A percentile compares a stretch with the other conserved stretches of the same genome.
These are phyloP conservation scores for Brenthis ino DNA, from an alignment of 2,888 invertebrate species.

Conservation along the genomic window DNA sequence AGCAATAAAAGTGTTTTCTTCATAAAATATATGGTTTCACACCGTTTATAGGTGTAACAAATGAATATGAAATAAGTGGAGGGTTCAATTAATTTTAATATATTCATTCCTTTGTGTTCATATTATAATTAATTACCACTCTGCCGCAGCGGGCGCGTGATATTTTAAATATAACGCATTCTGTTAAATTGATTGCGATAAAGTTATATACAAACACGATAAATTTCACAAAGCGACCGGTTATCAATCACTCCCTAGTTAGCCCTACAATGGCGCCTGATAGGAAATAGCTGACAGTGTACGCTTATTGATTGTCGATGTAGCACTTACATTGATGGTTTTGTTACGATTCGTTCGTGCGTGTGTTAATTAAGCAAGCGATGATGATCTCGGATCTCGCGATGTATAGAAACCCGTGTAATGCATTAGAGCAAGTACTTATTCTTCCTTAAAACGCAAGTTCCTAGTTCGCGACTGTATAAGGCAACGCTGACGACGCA, in stretches of 20 bases:
- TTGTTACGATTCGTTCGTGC: conserved; percentile 22
- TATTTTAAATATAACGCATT: conserved; percentile 24
- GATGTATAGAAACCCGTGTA: conserved; percentile 23
- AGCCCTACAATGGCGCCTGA: conserved; percentile 27
- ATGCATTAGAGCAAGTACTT: conserved; percentile 19
- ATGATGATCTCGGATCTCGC: not conserved
- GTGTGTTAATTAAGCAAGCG: conserved; percentile 8
- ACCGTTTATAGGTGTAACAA: not conserved
- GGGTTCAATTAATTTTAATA: conserved; percentile 5
- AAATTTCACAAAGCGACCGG: conserved; percentile 36
- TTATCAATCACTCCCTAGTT: conserved; percentile 38
- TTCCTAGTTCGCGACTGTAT: conserved; percentile 23
- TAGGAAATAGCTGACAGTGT: conserved; percentile 32
- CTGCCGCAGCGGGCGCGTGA: conserved; percentile 20
- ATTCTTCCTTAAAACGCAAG: conserved; percentile 20
- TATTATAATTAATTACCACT: conserved; percentile 22
- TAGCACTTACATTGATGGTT: conserved; percentile 30
- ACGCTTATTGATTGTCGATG: conserved; percentile 30
- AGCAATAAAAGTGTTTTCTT: too few relatives aligned
- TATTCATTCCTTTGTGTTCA: conserved; percentile 9
- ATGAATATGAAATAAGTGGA: conserved; percentile 1
- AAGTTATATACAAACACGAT: conserved; percentile 40
- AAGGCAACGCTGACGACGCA: conserved; percentile 26
- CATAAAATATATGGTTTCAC: too few relatives aligned
- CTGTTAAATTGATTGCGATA: conserved; percentile 25